These are phyloP conservation scores for Phalacrocorax carbo DNA, from an alignment of 2,113 vertebrate species.

Conservation along the genomic window DNA sequence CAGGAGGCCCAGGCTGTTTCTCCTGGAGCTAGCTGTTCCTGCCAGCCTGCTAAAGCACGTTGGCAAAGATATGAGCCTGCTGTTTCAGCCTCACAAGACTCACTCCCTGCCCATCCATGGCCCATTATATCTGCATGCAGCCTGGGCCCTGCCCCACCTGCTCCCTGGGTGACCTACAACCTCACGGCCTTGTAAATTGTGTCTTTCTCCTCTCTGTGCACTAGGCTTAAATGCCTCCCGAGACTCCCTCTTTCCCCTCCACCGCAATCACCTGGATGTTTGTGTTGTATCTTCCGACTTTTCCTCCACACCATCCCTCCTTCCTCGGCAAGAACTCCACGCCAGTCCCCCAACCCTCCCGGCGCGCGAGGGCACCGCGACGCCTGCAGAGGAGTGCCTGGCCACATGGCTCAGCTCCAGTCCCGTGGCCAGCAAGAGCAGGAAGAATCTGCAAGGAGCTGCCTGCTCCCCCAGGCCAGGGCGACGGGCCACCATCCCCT, in stretches of 20 bases:
- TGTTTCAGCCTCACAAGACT: background rate
- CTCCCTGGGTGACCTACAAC: slow-evolving; percentile 4
- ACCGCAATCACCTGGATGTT: slow-evolving; percentile 78
- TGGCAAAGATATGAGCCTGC: fast-evolving
- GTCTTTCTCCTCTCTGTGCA: slow-evolving; percentile 77
- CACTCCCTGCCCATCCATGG: background rate
- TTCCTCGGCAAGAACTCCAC: slow-evolving; percentile 74
- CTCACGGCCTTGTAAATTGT: slow-evolving; percentile 71
- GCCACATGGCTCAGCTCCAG: slow-evolving; percentile 15
- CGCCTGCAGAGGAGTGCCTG: slow-evolving; percentile 47
- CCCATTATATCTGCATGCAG: background rate
- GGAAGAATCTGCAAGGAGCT: slow-evolving; percentile 54
- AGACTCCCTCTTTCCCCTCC: slow-evolving; percentile 69
- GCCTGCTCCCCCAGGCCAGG: slow-evolving; percentile 44
- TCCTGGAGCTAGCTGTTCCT: background rate
- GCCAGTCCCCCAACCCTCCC: slow-evolving; percentile 48
- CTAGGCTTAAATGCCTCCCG: slow-evolving; percentile 88
- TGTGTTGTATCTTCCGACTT: slow-evolving; percentile 77
- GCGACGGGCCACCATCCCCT: background rate
- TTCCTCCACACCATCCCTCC: slow-evolving; percentile 77
- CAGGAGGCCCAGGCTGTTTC: background rate
- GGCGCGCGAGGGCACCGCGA: slow-evolving; percentile 12
- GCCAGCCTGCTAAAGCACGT: fast-evolving
- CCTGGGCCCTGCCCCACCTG: background rate
- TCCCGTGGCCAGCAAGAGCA: slow-evolving; percentile 47